These are phyloP conservation scores for Heterocephalus glaber DNA, from an alignment of 2,113 vertebrate species.

Conservation along the genomic window DNA sequence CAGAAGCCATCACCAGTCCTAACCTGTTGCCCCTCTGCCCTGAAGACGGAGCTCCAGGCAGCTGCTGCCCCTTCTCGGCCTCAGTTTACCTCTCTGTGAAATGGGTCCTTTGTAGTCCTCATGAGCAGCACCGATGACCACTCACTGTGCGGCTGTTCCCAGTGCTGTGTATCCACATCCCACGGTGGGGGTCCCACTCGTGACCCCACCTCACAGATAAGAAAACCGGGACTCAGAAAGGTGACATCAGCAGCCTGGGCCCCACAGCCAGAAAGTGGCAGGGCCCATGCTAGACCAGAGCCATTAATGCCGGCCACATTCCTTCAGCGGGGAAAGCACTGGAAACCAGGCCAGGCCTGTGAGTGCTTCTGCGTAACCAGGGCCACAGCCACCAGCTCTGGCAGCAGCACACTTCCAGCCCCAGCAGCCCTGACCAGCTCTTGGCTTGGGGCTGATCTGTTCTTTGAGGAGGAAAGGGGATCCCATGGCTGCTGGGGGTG, in stretches of 20 bases:
- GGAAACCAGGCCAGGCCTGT: not conserved
- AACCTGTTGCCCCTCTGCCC: not conserved
- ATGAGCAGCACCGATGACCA: not conserved
- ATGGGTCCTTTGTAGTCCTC: not conserved
- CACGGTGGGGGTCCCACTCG: not conserved
- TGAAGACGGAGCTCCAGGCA: not conserved
- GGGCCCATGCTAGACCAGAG: not conserved
- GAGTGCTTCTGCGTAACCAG: not conserved
- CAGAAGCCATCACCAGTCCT: not conserved
- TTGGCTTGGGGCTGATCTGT: not conserved
- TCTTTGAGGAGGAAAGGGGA: not conserved
- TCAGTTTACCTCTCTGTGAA: not conserved
- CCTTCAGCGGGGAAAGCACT: constrained; percentile 18
- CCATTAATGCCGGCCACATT: not conserved
- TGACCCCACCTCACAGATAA: not conserved
- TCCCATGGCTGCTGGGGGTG: not conserved
- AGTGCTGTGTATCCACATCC: accelerated
- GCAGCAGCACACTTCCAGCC: not conserved
- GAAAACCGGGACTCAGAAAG: not conserved
- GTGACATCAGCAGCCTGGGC: not conserved
- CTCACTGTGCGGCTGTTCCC: not conserved
- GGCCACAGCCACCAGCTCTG: accelerated
- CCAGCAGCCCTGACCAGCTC: not conserved
- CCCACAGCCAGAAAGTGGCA: not conserved
- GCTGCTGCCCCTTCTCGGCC: not conserved